Base-by-base conservation (phyloP, 2,888 invertebrate genomes). In the Tortrix viridana region DNA sequence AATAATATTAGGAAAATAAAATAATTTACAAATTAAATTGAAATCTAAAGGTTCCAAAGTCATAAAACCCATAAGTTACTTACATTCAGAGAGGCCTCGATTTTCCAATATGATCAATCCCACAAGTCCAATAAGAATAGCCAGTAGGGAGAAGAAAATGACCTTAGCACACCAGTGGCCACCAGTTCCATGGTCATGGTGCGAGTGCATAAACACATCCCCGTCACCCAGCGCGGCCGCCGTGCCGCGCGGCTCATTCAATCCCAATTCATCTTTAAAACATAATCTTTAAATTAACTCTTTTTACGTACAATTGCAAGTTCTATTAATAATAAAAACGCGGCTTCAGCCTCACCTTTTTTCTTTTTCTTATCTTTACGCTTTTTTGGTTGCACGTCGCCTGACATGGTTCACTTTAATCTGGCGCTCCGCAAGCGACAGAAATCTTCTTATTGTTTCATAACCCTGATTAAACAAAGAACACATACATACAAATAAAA, bases 121-220 rank as follows among this genome's bases (percentile, higher is more conserved):
- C 79, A 97, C 94, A 63, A 96, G 93, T 50, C 95, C 94, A 65
- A 95, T 84, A 37, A 97, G 93, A 60, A 95, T 93, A 53, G 95
- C 95, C 70, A 97, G 92, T 23, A 97, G 86, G 1, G 94, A 88
- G 79, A 97, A 96, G 85, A 97, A 97, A 74, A 97, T 93, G 60
- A 97, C 92, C 88, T 96, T 96, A 38, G 97, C 96, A 85, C 96
- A 96, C 93, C 96, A 95, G 79, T 96, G 96, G 37, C 97, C 97
- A 47, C 96, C 96, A 16, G 96, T 96, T 48, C 94, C 94, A 72
- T 93, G 94, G 46, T 97, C 96, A 71, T 95, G 95, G 54, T 96
- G 94, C 22, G 96, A 93, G 80, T 97, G 97, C 77, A 97, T 94
- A 73, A 95, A 95, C 66, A 95, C 93, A 85, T 96, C 96, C 57